Percentiles rank a stretch among this genome's conserved stretches.
Conservation (phyloP, 2,888 invertebrate genomes). For the Lydus trimaculatus region DNA sequence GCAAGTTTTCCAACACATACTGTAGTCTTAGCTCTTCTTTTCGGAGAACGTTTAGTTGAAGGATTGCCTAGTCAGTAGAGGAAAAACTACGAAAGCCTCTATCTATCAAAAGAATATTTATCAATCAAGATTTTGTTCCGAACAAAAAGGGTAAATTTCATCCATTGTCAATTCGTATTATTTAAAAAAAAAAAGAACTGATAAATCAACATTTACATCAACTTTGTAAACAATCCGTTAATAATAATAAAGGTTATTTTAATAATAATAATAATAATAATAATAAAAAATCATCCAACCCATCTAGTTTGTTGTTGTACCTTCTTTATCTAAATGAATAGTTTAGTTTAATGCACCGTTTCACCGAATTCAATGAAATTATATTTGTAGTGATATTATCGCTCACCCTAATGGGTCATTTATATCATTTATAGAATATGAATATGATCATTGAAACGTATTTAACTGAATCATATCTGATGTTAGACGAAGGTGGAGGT, state of each 20-base stretch:
- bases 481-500: conserved; percentile 44
- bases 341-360: conserved; percentile 10
- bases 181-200: not conserved
- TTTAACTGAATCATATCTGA: conserved; percentile 45
- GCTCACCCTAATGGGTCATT: conserved; percentile 38
- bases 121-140: not conserved
- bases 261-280: not conserved
- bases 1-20: no score
- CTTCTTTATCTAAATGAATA: conserved; percentile 3
- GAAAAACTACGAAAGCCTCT: not conserved
- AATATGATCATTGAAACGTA: conserved; percentile 45
- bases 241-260: conserved; percentile 1
- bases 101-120: not conserved
- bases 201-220: conserved; percentile 16
- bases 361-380: conserved; percentile 15
- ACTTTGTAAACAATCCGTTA: conserved; percentile 26
- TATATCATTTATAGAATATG: conserved; percentile 44
- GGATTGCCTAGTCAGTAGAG: no score
- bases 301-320: not conserved
- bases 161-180: not conserved
- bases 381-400: conserved; percentile 41
- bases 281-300: not conserved
- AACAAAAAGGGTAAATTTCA: not conserved
- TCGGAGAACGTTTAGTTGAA: no score
- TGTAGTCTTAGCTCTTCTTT: no score